A percentile compares a stretch with the other conserved stretches of the same genome.
Evolutionary conservation across 2,888 invertebrate species (phyloP).

Genomic region (Ophion slaviceki): DNA sequence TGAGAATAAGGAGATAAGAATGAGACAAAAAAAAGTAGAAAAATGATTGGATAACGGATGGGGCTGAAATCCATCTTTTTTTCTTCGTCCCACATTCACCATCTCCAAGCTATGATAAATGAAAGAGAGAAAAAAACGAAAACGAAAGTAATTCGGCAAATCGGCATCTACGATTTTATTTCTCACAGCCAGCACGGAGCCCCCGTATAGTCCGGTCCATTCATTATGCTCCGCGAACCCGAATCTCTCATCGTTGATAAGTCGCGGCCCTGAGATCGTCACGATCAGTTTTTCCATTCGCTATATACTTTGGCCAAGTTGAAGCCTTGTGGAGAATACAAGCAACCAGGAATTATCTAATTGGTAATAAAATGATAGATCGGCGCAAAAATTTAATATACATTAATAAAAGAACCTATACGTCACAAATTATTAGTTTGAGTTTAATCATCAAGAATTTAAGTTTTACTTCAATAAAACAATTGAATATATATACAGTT

Average conservation of each 20-base stretch:
- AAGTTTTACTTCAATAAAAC: no score
- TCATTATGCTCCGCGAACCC: background rate
- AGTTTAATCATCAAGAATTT: no score
- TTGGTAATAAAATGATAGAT: background rate
- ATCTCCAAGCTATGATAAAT: background rate
- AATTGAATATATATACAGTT: no score
- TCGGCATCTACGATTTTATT: background rate
- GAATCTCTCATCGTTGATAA: background rate
- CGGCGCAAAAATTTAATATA: background rate
- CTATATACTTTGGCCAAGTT: background rate
- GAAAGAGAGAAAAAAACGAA: background rate
- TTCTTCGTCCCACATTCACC: slow-evolving; percentile 2
- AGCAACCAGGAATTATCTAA: background rate
- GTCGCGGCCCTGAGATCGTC: background rate
- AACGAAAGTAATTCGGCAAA: background rate
- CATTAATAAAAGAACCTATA: background rate
- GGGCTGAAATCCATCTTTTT: background rate
- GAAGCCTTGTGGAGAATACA: no score
- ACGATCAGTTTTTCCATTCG: background rate
- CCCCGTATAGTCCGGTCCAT: background rate
- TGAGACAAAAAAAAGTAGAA: background rate
- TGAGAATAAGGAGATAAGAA: slow-evolving; percentile 24
- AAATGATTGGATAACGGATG: background rate
- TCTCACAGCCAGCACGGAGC: background rate
- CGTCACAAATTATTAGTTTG: background rate